A percentile compares a stretch with the other conserved stretches of the same genome.
Evolutionary conservation across 2,888 invertebrate genomes (phyloP).

Genomic region (Conus canariensis): DNA sequence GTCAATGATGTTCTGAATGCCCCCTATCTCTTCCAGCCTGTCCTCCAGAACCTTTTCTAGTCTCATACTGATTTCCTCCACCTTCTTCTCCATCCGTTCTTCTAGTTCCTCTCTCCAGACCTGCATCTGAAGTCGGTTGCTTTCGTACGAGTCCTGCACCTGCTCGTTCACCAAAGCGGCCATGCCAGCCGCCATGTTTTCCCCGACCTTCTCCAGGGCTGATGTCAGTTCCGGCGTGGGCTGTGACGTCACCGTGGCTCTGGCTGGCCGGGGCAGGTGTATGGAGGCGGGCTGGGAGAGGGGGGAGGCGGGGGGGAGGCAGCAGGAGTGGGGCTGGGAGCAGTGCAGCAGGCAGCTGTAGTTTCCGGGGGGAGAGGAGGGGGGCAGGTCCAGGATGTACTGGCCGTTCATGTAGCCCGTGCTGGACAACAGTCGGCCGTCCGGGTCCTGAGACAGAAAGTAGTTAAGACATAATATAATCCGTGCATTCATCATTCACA

Average conservation of each 20-base stretch:
- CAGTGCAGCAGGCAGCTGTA: conserved; percentile 30
- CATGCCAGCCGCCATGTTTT: conserved; percentile 22
- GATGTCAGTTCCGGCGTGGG: conserved; percentile 18
- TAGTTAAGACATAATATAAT: background rate
- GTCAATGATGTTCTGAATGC: background rate
- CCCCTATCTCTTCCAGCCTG: conserved; percentile 5
- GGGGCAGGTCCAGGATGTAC: conserved; percentile 9
- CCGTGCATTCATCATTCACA: no score
- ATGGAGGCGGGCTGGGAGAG: conserved; percentile 4
- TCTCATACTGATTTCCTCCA: background rate
- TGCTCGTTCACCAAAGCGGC: conserved; percentile 23
- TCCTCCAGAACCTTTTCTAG: conserved; percentile 8
- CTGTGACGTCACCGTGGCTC: background rate
- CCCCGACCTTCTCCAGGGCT: background rate
- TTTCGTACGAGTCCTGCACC: background rate
- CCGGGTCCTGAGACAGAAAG: background rate
- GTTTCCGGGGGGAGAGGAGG: conserved; percentile 17
- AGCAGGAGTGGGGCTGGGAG: background rate
- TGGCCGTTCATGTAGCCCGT: background rate
- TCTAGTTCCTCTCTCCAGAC: conserved; percentile 5
- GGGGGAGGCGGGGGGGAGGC: conserved; percentile 18
- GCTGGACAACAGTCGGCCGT: conserved; percentile 18
- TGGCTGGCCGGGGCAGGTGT: background rate
- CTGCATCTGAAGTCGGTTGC: background rate
- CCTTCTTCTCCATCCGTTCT: background rate